Conservation (phyloP, 2,113 vertebrate genomes). For the Jacana jacana region DNA sequence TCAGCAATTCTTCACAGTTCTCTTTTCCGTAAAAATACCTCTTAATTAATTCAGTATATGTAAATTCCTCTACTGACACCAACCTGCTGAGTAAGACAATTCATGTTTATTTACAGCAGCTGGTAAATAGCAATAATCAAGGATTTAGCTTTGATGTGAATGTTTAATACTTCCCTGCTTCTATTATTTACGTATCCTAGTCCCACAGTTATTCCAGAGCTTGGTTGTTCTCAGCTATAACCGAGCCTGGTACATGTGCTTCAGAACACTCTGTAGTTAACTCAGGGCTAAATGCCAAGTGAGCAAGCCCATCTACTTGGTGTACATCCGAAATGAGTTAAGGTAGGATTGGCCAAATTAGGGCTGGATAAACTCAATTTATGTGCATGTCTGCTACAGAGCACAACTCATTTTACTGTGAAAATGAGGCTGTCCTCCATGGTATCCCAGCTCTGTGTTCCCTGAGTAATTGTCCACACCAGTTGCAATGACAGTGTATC, state of each 20-base stretch:
- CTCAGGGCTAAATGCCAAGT: neutral
- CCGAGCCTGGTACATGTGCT: neutral
- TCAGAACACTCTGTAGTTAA: neutral
- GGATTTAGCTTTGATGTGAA: conserved; percentile 29
- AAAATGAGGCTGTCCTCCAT: neutral
- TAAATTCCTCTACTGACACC: conserved; percentile 60
- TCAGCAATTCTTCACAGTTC: conserved; percentile 47
- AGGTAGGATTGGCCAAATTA: neutral
- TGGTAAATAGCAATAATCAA: conserved; percentile 49
- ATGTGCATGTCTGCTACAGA: neutral
- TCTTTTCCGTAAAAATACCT: conserved; percentile 44
- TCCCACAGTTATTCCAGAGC: neutral
- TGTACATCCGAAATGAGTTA: neutral
- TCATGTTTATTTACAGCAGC: conserved; percentile 55
- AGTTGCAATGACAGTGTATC: neutral
- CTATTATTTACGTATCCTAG: conserved; percentile 54
- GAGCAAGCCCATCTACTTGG: neutral
- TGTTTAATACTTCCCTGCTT: conserved; percentile 6
- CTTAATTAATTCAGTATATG: conserved; percentile 68
- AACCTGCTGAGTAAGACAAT: conserved; percentile 69
- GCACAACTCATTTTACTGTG: neutral
- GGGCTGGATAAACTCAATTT: neutral
- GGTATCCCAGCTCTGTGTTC: neutral
- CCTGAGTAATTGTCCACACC: neutral
- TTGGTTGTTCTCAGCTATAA: neutral